Base-by-base conservation (phyloP, 2,113 vertebrate genomes). In the Pomatostomus ruficeps region DNA sequence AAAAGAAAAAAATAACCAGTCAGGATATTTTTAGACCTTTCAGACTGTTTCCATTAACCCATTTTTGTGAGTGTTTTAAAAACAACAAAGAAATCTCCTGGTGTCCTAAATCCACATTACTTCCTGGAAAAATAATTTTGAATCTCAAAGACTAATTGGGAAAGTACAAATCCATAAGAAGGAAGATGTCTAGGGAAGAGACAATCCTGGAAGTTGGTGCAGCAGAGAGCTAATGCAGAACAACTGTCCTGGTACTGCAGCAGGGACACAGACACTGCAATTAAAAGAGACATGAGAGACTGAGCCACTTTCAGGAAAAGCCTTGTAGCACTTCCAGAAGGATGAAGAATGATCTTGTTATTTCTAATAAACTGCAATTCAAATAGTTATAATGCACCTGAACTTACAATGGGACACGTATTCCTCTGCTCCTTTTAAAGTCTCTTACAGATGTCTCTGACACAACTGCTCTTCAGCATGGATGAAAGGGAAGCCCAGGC, bases 21-120 rank as follows among this genome's bases (percentile, higher is more conserved):
- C 20, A n/a, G 20, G 40, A 5, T 92, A 89, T 93, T 96, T 94
- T 95, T 85, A 79, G 52, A 61, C 31, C 29, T 88, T 91, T 78
- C 58, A 84, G 66, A 75, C 40, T 85, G 46, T 29, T 91, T 85
- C 61, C 42, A 75, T 87, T 86, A 95, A 92, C 73, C 33, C 66
- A 72, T 66, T 89, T 96, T 67, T 74, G 54, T 33, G 19, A 36
- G 23, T 25, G 19, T 79, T 81, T 89, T 35, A 38, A 85, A 91
- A 94, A 84, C 29, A 90, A 77, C 57, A 75, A 57, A 79, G 40
- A 14, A 62, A 78, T 76, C 45, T 38, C 19, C 33, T 33, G 42
- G 31, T 49, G 54, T 76, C 71, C 81, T 73, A 85, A 89, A 95
- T 91, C n/a, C 31, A 31, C 54, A 59, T 26, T 15, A 31, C 40